Evolutionary conservation across 2,888 invertebrate species (phyloP).

Genomic region (Dilophus febrilis): DNA sequence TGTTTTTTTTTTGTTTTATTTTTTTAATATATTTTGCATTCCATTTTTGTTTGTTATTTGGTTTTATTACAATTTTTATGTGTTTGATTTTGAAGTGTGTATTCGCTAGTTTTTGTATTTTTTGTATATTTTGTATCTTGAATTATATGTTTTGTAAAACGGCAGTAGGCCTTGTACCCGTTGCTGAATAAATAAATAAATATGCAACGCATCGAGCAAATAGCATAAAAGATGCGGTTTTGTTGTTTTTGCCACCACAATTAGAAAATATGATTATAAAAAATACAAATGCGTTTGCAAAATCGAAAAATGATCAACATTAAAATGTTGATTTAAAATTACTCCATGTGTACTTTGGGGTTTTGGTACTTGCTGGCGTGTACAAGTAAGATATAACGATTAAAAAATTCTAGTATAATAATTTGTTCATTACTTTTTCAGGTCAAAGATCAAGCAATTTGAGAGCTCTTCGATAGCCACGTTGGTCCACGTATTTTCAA

Average conservation of each 20-base stretch:
- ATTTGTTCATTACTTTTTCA: not conserved
- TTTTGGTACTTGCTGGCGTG: not conserved
- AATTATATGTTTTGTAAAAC: too few relatives aligned
- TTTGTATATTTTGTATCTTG: too few relatives aligned
- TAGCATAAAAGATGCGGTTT: not conserved
- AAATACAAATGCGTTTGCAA: not conserved
- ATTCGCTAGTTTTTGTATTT: too few relatives aligned
- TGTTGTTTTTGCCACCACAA: not conserved
- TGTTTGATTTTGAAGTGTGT: too few relatives aligned
- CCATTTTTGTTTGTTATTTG: too few relatives aligned
- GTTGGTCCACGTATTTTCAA: too few relatives aligned
- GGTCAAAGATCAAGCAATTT: not conserved
- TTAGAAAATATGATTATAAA: not conserved
- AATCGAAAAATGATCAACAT: not conserved
- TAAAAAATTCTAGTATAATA: too few relatives aligned
- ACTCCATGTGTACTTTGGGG: not conserved
- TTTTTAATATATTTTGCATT: too few relatives aligned
- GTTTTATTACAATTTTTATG: too few relatives aligned
- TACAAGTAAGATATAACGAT: not conserved
- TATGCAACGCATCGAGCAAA: not conserved
- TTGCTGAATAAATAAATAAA: too few relatives aligned
- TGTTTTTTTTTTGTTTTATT: too few relatives aligned
- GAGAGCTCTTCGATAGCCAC: not conserved
- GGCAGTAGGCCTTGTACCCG: too few relatives aligned
- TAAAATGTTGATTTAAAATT: not conserved